phyloP scores from a whole-genome alignment of 2,113 vertebrate species.

The Hippocampus guttulatus region DNA sequence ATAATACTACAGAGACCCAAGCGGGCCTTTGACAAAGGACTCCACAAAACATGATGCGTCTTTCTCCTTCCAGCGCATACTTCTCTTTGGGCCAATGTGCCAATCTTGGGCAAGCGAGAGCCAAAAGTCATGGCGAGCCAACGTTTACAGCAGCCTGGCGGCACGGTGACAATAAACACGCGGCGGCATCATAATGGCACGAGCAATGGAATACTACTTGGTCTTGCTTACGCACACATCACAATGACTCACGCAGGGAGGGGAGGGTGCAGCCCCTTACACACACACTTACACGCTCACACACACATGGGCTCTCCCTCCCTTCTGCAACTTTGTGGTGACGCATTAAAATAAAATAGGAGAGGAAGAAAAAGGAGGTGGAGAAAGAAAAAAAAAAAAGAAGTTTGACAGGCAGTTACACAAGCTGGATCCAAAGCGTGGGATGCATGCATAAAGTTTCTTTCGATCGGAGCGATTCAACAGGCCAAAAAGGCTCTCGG shows the following conservation, averaged over 20 bases:
- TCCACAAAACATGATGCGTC: neutral
- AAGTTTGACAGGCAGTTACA: conserved; percentile 58
- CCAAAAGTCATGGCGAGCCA: neutral
- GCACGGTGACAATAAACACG: conserved; percentile 21
- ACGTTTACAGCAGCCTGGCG: conserved; percentile 30
- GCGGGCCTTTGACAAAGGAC: neutral
- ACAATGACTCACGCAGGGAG: conserved; percentile 59
- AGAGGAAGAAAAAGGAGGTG: neutral
- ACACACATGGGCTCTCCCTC: neutral
- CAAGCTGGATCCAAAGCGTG: conserved; percentile 44
- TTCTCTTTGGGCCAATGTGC: conserved; percentile 6
- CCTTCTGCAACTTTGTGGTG: conserved; percentile 41
- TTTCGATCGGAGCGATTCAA: neutral
- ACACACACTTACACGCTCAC: neutral
- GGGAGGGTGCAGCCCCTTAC: conserved; percentile 31
- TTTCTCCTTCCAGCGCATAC: neutral
- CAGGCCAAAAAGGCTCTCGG: neutral
- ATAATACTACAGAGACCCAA: conserved; percentile 50
- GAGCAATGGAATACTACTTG: conserved; percentile 66
- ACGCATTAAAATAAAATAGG: conserved; percentile 48
- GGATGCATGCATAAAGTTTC: neutral
- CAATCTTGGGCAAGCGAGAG: neutral
- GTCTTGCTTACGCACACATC: conserved; percentile 57
- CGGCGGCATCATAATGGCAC: conserved; percentile 35
- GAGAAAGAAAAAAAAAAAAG: conserved; percentile 38